phyloP scores from a whole-genome alignment of 2,888 invertebrate genomes.

The Mayetiola destructor region DNA sequence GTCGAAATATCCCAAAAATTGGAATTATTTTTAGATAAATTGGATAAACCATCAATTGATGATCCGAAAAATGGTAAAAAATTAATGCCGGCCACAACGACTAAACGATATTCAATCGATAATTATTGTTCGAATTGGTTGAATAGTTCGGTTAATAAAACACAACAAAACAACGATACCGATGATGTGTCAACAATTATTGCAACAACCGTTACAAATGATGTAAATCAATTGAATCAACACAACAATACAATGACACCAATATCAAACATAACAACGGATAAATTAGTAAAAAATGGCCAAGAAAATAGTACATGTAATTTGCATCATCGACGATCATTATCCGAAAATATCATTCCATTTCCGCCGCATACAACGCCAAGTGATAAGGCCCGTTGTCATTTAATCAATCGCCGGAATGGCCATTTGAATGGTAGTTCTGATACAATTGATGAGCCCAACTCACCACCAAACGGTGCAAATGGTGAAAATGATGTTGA shows the following conservation, averaged over 20 bases:
- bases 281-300: neutral
- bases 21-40: conserved; percentile 44
- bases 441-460: conserved; percentile 11
- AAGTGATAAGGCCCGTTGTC: conserved; percentile 59
- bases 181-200: too few species aligned
- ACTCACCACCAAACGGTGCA: neutral
- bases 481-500: conserved; percentile 25
- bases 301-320: neutral
- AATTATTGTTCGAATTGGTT: conserved; percentile 8
- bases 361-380: conserved; percentile 47
- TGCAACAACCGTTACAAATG: conserved; percentile 26
- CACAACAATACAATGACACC: too few species aligned
- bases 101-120: neutral
- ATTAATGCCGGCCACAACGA: neutral
- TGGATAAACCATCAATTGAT: conserved; percentile 23
- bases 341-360: conserved; percentile 55
- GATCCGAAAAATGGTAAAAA: conserved; percentile 6
- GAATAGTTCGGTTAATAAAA: too few species aligned
- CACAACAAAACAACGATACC: neutral
- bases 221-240: conserved; percentile 23
- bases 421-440: conserved; percentile 18
- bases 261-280: neutral
- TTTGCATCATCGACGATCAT: conserved; percentile 50
- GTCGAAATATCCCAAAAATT: conserved; percentile 59
- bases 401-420: conserved; percentile 41